Base-by-base conservation (phyloP, 2,113 vertebrate species). In the Sceloporus tristichus region DNA sequence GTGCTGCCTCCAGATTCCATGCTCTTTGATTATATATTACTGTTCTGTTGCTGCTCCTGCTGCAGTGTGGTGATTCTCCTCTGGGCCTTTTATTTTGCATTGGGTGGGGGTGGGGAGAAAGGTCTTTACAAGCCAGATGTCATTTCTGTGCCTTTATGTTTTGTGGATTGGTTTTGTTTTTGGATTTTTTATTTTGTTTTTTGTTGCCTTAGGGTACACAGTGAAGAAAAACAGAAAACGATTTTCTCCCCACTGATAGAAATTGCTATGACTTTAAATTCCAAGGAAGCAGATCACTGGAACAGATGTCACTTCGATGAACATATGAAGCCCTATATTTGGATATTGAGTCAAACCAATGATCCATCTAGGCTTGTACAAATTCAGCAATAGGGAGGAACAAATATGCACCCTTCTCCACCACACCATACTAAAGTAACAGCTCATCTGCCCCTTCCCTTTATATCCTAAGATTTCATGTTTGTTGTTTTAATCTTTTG, bases 211-310 rank as follows among this genome's bases (percentile, higher is more conserved):
- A 78, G 74, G 34, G n/a, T 0, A 14, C 0, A 1, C 23, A 19
- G 40, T 65, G 74, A 85, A 89, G 62, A 76, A 10, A 85, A 85
- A 25, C 59, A n/a, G 14, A 75, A 62, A 27, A 27, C 40, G 48
- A n/a, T n/a, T 42, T 77, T 77, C 29, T 54, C n/a, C 53, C n/a
- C 7, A 29, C 25, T 59, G 53, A 29, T 77, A 16, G 29, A n/a
- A 53, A 34, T 68, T 48, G 40, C 16, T 77, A 5, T 29, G 29
- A 66, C 9, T 66, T 7, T 62, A 56, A 34, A 85, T 85, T 16
- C n/a, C 18, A n/a, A 23, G 27, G 38, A 76, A 29, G 68, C 23
- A 42, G 40, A 83, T 83, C 25, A 48, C 74, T 23, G 59, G 25
- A 78, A 77, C 40, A 42, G 38, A 76, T 73, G 10, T 56, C 18